phyloP scores from a whole-genome alignment of 64 coral and sea anemone genomes.

The Actinia tenebrosa region DNA sequence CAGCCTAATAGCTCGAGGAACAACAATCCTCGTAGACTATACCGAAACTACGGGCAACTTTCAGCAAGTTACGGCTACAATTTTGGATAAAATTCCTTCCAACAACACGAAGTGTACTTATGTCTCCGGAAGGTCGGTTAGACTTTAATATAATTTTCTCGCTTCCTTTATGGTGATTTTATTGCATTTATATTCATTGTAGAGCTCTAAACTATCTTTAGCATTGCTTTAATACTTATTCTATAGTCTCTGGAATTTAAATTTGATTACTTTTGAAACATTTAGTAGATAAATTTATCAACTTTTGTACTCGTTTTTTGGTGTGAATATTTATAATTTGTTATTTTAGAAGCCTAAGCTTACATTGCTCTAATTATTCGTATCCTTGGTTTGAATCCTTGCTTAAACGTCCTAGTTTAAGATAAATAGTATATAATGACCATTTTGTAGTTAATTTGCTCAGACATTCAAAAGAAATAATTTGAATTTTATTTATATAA shows the following conservation, averaged over 20 bases:
- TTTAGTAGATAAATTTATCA: neutral
- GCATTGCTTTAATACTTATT: neutral
- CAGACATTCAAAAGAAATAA: too few relatives aligned
- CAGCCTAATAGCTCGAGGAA: conserved; percentile 80
- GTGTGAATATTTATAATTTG: neutral
- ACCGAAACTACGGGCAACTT: conserved; percentile 95
- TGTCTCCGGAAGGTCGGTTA: conserved; percentile 76
- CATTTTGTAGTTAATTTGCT: too few relatives aligned
- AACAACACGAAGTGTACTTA: conserved; percentile 92
- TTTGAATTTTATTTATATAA: too few relatives aligned
- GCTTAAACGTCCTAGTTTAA: too few relatives aligned
- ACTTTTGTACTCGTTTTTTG: neutral
- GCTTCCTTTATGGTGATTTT: neutral
- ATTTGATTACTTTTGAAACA: too few relatives aligned
- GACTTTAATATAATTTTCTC: neutral
- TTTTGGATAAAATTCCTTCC: conserved; percentile 77
- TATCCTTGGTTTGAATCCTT: neutral
- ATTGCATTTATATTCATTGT: neutral
- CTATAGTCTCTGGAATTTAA: neutral
- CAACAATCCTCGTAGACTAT: conserved; percentile 90
- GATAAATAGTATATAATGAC: too few relatives aligned
- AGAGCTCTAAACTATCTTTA: neutral
- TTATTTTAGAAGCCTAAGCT: too few relatives aligned
- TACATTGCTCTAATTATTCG: neutral
- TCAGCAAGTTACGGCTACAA: conserved; percentile 70